Percentiles rank a stretch among this genome's conserved stretches.
phyloP scores from a whole-genome alignment of 2,888 invertebrate genomes.

The Ethmia dodecea region DNA sequence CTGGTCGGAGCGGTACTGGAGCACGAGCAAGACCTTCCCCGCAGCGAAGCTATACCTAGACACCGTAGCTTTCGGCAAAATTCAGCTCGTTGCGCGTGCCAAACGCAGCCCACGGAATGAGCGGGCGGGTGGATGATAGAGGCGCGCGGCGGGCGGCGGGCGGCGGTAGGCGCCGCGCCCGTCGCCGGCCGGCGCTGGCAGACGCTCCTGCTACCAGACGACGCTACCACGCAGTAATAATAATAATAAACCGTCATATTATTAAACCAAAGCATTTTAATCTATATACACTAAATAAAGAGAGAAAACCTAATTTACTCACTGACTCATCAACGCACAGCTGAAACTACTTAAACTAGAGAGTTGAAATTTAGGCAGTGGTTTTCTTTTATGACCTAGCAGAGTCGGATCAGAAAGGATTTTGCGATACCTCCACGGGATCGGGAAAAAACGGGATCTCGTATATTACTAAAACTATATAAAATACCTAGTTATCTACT shows the following conservation, averaged over 20 bases:
- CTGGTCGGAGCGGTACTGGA: constrained; percentile 78
- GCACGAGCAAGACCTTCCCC: constrained; percentile 45
- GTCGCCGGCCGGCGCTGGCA: constrained; percentile 8
- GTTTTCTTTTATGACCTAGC: too few species aligned
- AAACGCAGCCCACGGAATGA: constrained; percentile 39
- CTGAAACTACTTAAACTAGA: too few species aligned
- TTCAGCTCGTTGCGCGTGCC: constrained; percentile 59
- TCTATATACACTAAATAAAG: too few species aligned
- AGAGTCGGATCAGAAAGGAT: too few species aligned
- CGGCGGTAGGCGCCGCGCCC: constrained; percentile 18
- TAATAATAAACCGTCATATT: constrained; percentile 17
- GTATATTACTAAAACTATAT: too few species aligned
- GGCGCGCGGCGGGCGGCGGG: constrained; percentile 19
- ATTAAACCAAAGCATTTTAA: too few species aligned
- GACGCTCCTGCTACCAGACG: constrained; percentile 17
- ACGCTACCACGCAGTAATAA: constrained; percentile 35
- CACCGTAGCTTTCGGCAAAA: constrained; percentile 43
- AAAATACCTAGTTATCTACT: too few species aligned
- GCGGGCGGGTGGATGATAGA: constrained; percentile 15
- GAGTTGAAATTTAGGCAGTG: too few species aligned
- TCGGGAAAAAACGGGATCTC: too few species aligned
- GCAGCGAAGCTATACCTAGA: constrained; percentile 31
- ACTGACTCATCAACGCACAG: too few species aligned
- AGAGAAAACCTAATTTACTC: too few species aligned
- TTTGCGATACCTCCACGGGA: too few species aligned